Conservation (phyloP, 2,797 vertebrate species). For the Telmatherina bonti region DNA sequence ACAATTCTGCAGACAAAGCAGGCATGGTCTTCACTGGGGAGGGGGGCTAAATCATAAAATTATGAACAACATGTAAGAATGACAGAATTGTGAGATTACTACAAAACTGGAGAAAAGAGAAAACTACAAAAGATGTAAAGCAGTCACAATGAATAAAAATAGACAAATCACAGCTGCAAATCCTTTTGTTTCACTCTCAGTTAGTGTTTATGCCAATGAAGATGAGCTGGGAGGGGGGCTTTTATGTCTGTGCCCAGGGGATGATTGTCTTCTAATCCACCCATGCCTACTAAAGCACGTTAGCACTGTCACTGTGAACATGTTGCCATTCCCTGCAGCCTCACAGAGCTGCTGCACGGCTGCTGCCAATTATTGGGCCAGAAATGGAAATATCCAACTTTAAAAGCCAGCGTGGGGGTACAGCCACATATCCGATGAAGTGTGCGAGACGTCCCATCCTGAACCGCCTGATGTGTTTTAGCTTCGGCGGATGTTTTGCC, state of each 20-base stretch:
- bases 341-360: neutral
- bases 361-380: neutral
- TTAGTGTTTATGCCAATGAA: neutral
- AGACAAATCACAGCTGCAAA: neutral
- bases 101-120: neutral
- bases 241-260: neutral
- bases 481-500: neutral
- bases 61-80: neutral
- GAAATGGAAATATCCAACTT: neutral
- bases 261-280: conserved; percentile 2
- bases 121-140: neutral
- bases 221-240: neutral
- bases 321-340: neutral
- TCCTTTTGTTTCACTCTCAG: neutral
- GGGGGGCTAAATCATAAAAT: no score
- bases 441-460: neutral
- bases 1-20: no score
- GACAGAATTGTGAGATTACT: neutral
- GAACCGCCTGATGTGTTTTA: conserved; percentile 1
- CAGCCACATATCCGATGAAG: neutral
- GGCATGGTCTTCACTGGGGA: no score
- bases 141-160: neutral
- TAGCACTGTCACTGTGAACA: conserved; percentile 5
- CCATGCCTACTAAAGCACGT: neutral
- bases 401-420: neutral